A percentile compares a stretch with the other conserved stretches of the same genome.
phyloP scores from a whole-genome alignment of 1,140 invertebrate species.

The Bursaphelenchus mucronatus region DNA sequence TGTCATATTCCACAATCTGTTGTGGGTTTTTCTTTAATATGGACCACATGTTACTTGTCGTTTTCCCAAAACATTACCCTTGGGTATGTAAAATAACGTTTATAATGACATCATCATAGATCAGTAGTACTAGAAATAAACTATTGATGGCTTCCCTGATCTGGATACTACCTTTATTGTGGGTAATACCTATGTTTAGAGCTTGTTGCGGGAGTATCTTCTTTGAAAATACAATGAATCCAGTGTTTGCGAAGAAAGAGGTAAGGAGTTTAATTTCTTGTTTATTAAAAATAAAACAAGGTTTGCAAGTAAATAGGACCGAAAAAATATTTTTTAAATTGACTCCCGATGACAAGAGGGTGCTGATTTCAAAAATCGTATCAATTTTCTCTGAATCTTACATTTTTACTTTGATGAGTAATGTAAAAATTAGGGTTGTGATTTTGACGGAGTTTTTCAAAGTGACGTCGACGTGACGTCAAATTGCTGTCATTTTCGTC shows the following conservation, averaged over 20 bases:
- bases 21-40: constrained; percentile 21
- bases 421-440: too few relatives aligned
- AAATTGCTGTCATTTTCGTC: too few relatives aligned
- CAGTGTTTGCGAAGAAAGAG: constrained; percentile 18
- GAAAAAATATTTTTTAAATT: constrained; percentile 3
- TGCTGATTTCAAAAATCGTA: not conserved
- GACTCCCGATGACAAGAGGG: not conserved
- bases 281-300: too few relatives aligned
- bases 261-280: constrained; percentile 19
- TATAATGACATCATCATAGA: constrained; percentile 1
- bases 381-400: not conserved
- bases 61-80: constrained; percentile 22
- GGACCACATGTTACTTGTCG: constrained; percentile 16
- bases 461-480: too few relatives aligned
- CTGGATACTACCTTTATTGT: constrained; percentile 24
- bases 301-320: too few relatives aligned
- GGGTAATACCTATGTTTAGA: constrained; percentile 23
- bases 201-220: constrained; percentile 18
- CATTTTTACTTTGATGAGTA: too few relatives aligned
- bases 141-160: constrained; percentile 7
- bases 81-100: constrained; percentile 9
- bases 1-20: constrained; percentile 22
- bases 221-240: constrained; percentile 1
- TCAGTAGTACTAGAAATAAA: constrained; percentile 20
- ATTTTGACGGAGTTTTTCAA: too few relatives aligned